phyloP scores from a whole-genome alignment of 2,113 vertebrate species.

The Semicossyphus pulcher region DNA sequence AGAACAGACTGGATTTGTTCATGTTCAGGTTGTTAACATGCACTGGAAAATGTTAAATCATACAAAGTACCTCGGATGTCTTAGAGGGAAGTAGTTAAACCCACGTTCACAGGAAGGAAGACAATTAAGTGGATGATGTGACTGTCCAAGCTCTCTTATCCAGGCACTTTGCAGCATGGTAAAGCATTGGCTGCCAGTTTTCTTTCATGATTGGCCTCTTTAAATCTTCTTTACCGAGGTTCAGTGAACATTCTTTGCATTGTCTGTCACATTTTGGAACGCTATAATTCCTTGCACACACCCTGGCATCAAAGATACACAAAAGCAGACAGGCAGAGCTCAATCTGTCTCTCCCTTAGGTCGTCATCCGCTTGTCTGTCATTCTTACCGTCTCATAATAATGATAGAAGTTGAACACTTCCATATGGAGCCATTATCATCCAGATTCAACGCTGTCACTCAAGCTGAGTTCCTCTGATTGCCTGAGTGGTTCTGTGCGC shows the following conservation, averaged over 20 bases:
- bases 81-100: too few species aligned
- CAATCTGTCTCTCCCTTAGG: not conserved
- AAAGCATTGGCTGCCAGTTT: too few species aligned
- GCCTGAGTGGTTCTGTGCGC: too few species aligned
- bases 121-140: too few species aligned
- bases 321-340: not conserved
- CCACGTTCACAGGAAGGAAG: too few species aligned
- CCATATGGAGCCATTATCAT: not conserved
- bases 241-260: constrained; percentile 1
- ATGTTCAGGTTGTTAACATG: too few species aligned
- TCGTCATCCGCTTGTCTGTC: not conserved
- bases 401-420: not conserved
- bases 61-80: too few species aligned
- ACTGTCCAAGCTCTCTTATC: too few species aligned
- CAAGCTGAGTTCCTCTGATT: not conserved
- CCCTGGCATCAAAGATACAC: not conserved
- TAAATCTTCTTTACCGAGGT: not conserved
- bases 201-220: constrained; percentile 17
- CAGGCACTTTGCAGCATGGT: too few species aligned
- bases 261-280: not conserved
- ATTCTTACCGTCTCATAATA: not conserved
- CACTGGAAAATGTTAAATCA: too few species aligned
- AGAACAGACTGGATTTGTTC: too few species aligned
- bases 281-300: not conserved
- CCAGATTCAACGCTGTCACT: not conserved